Conservation (phyloP, 2,113 vertebrate species). For the Beaufortia kweichowensis region DNA sequence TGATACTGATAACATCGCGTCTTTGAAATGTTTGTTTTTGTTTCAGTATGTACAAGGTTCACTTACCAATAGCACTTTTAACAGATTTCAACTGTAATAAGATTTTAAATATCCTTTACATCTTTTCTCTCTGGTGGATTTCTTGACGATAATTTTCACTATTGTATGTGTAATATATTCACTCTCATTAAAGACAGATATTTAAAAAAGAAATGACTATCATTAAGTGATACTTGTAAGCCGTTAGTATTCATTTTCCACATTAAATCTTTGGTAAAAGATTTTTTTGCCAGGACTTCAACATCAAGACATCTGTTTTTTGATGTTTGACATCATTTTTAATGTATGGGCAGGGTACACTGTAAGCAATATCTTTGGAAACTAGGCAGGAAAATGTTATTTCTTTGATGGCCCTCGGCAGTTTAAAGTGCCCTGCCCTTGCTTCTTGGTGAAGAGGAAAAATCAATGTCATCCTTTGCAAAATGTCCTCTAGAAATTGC, state of each 20-base stretch:
- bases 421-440: slow-evolving; percentile 15
- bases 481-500: slow-evolving; percentile 35
- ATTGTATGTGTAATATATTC: slow-evolving; percentile 57
- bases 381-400: slow-evolving; percentile 3
- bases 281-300: not conserved
- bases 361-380: slow-evolving; percentile 3
- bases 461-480: slow-evolving; percentile 28
- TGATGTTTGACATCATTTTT: slow-evolving; percentile 15
- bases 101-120: slow-evolving; percentile 42
- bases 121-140: slow-evolving; percentile 47
- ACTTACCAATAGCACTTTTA: slow-evolving; percentile 46
- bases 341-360: slow-evolving; percentile 2
- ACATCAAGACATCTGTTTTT: not conserved
- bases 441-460: slow-evolving; percentile 8
- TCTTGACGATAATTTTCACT: slow-evolving; percentile 52
- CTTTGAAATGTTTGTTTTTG: not conserved
- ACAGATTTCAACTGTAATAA: slow-evolving; percentile 48
- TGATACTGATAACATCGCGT: slow-evolving; percentile 41
- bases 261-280: not conserved
- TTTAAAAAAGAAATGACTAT: slow-evolving; percentile 12
- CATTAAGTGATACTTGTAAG: not conserved
- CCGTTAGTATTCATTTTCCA: not conserved
- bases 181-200: slow-evolving; percentile 52
- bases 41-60: slow-evolving; percentile 51
- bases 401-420: slow-evolving; percentile 10